Percentiles rank a stretch among this genome's conserved stretches.
These are phyloP conservation scores for Microtus pennsylvanicus DNA, from an alignment of 2,113 vertebrate genomes.

Conservation along the genomic window DNA sequence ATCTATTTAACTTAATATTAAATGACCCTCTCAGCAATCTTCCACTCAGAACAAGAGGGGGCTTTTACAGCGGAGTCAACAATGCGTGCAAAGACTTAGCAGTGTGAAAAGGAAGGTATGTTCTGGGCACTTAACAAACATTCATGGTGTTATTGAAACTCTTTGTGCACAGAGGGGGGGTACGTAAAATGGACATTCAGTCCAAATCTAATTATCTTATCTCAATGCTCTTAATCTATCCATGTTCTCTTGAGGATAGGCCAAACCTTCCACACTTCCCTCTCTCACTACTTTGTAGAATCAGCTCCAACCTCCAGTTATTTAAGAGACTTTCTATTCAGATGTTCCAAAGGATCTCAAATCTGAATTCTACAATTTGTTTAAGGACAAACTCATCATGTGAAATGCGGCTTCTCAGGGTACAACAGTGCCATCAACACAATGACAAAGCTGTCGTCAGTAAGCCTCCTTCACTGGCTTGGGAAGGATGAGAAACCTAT, in stretches of 20 bases:
- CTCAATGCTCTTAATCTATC: background rate
- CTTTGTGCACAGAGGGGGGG: background rate
- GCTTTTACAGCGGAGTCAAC: background rate
- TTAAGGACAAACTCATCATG: background rate
- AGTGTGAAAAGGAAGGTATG: background rate
- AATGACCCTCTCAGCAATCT: background rate
- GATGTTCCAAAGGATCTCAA: conserved; percentile 26
- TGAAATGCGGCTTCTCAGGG: background rate
- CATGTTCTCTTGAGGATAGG: background rate
- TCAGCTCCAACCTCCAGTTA: background rate
- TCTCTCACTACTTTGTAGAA: conserved; percentile 5
- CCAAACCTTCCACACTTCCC: background rate
- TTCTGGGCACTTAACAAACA: background rate
- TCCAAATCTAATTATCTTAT: background rate
- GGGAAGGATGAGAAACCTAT: background rate
- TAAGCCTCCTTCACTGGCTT: background rate
- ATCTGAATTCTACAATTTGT: background rate
- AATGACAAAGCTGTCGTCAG: background rate
- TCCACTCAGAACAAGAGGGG: background rate
- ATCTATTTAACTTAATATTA: conserved; percentile 8
- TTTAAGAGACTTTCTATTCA: background rate
- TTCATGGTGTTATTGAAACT: background rate
- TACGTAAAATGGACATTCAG: background rate
- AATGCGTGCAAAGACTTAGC: background rate
- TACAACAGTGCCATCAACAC: background rate